These are phyloP conservation scores for Hecatera dysodea DNA, from an alignment of 2,888 invertebrate genomes.

Conservation along the genomic window DNA sequence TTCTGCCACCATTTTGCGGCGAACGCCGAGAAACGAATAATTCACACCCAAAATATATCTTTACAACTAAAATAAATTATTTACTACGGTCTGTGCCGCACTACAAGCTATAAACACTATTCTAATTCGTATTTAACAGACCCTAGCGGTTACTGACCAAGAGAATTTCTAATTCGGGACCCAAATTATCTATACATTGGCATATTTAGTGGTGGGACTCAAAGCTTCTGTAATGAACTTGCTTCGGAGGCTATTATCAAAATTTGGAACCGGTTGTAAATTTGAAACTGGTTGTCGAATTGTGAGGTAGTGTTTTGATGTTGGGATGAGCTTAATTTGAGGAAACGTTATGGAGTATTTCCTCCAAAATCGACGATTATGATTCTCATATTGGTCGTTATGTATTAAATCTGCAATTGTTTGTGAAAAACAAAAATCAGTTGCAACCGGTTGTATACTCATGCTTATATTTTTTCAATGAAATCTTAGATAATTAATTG, in stretches of 20 bases:
- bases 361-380: no score
- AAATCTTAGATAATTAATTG: no score
- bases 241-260: constrained; percentile 36
- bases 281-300: constrained; percentile 14
- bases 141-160: constrained; percentile 56
- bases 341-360: no score
- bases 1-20: not conserved
- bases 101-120: constrained; percentile 36
- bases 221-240: constrained; percentile 42
- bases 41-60: constrained; percentile 20
- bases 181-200: constrained; percentile 60
- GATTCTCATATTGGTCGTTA: no score
- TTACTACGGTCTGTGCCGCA: constrained; percentile 25
- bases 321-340: not conserved
- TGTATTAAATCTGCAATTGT: not conserved
- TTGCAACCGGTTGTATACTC: no score
- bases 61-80: constrained; percentile 38
- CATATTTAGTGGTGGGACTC: constrained; percentile 51
- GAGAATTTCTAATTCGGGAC: constrained; percentile 56
- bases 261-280: constrained; percentile 31
- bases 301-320: not conserved
- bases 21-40: constrained; percentile 4
- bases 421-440: not conserved
- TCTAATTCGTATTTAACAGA: constrained; percentile 50
- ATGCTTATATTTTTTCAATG: no score